Base-by-base conservation (phyloP, 1,140 invertebrate genomes). In the Temnothorax nylanderi region DNA sequence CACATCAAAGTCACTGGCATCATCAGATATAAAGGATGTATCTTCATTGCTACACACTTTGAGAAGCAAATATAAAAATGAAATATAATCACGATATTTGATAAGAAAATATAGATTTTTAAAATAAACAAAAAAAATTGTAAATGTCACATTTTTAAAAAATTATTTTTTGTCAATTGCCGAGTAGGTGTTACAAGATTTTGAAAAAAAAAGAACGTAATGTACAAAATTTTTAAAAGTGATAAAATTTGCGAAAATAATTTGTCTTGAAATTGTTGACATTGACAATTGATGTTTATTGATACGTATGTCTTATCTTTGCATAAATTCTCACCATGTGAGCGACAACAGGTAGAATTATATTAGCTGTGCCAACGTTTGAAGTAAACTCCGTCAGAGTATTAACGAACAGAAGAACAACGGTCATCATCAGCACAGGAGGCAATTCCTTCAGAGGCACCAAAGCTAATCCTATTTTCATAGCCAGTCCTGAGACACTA, bases 1-100 rank as follows among this genome's bases (percentile, higher is more conserved):
- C 97, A 98, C 7, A 96, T 97, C 60, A 98, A 93, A 0, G 98
- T 96, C 0, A 98, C 97, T 0, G 99, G 98, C 84, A 99, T 95
- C 96, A 99, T 98, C 91, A 99, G 96, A 94, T 98, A 98, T 69
- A 99, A 93, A 0, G 99, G 98, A 96, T 99, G 97, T 60, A 97
- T 95, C 88, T 96, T 91, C 87, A 97, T 96, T 0, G 95, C 95
- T 54, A 97, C 93, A 2, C 96, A 96, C 96, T 96, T 92, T 87
- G 82, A 87, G 32, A 87, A 80, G 69, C 0, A 21, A n/a, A 54
- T 18, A 18, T 10, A n/a, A 37, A 6, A 6, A 47, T 54, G 8
- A 26, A 32, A 10, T 34, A 75, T 47, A 18, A 47, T 47, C 10
- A 5, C 11, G 7, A 49, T 8, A 26, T 67, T 13, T 67, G 1